Evolutionary conservation across 2,797 vertebrate genomes (phyloP), one percentile per base, ranked within the genome.

Genomic region (Pipistrellus nathusii): DNA sequence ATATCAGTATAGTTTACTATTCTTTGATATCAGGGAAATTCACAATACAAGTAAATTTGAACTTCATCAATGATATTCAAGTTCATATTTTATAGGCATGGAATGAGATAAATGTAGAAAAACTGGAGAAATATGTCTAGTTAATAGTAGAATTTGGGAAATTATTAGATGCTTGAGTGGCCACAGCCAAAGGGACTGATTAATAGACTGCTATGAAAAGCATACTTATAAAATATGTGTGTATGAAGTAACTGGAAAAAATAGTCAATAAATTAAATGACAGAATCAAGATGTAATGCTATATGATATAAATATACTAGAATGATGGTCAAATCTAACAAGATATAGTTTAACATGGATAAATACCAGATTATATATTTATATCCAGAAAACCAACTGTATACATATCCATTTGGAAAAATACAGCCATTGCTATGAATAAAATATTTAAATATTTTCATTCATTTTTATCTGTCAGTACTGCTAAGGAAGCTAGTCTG

Each of bases 241-340:
- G 8, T 66, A 23, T 78, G 72, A 78, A 68, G n/a, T 48, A 80
- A 80, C 73, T 83, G 12, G 21, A 15, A 88, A 75, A 20, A 14
- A 77, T 76, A 93, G 38, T 57, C 88, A 91, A 62, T 53, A 30
- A 23, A 75, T 68, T 88, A 80, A 78, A 57, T 51, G 8, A n/a
- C 9, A 64, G 32, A 53, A 71, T 41, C 10, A 82, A 76, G 32
- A 44, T 59, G 23, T 18, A 10, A 13, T 59, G 17, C 17, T 20
- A 7, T 82, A 5, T 57, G 57, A 75, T 44, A 18, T 73, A 6
- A 78, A 89, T 75, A 76, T 81, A 78, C 30, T 68, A 88, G 32
- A 78, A 57, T 46, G 27, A 68, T 83, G 8, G 23, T 32, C n/a
- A 81, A 44, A 71, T 32, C 30, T 64, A 88, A 68, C n/a, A 81